These are phyloP conservation scores for Ormyrus pomaceus DNA, from an alignment of 2,888 invertebrate genomes.

Conservation along the genomic window DNA sequence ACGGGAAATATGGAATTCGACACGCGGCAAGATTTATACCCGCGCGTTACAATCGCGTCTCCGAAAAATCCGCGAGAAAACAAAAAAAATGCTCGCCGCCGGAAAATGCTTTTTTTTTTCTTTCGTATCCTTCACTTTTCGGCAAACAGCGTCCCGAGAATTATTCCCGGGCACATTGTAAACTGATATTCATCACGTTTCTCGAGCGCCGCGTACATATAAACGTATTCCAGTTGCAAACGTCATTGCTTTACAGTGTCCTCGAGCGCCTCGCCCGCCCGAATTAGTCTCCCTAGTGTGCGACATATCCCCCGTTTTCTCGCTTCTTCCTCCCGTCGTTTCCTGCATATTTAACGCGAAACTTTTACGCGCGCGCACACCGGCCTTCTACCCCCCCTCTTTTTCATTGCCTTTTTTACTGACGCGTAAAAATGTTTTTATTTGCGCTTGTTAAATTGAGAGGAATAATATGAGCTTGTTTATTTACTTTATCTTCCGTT, in stretches of 20 bases:
- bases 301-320: not conserved
- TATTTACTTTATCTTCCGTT: not conserved
- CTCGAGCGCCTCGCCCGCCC: not conserved
- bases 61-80: too few species aligned
- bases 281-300: constrained; percentile 26
- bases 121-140: constrained; percentile 12
- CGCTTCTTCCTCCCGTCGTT: not conserved
- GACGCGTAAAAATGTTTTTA: not conserved
- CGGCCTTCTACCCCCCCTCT: not conserved
- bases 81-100: too few species aligned
- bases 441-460: not conserved
- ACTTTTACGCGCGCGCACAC: not conserved
- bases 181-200: constrained; percentile 49
- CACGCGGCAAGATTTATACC: too few species aligned
- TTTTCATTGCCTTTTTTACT: not conserved
- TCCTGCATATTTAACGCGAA: not conserved
- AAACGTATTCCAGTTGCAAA: constrained; percentile 41
- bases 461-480: too few species aligned
- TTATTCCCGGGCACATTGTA: constrained; percentile 38
- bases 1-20: too few species aligned
- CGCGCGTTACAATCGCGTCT: too few species aligned
- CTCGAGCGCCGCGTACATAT: not conserved
- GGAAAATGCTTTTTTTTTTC: not conserved
- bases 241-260: constrained; percentile 46
- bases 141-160: constrained; percentile 41